Evolutionary conservation across 2,113 vertebrate species (phyloP), one percentile per base, ranked within the genome.

Genomic region (Petromus typicus): DNA sequence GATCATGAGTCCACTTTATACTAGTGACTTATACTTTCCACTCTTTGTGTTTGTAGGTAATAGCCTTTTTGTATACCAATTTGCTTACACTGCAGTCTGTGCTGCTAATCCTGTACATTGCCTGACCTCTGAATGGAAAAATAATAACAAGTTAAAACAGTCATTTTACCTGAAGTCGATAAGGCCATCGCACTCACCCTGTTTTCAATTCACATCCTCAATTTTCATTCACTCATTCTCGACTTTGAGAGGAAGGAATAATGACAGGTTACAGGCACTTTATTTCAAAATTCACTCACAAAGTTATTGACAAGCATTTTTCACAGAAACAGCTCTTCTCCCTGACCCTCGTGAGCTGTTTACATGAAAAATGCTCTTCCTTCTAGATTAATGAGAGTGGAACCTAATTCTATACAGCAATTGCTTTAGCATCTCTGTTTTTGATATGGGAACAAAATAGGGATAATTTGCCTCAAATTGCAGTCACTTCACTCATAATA

Each of bases 191-290:
- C 99, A 99, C 98, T 99, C 98, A 97, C 98, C 98, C 98, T 98
- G 98, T 98, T 98, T 99, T 99, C 99, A 99, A 99, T 99, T 99
- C 99, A 98, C 99, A 98, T 98, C 98, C 99, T 99, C 99, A 99
- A 99, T 99, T 99, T 99, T 99, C 99, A 99, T 98, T 98, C 99
- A 99, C 99, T 99, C 97, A 97, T 98, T 99, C 98, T 98, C 98
- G 97, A 98, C 99, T 99, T 98, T 89, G 98, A 98, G 98, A 99
- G 98, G 99, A 99, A 99, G 98, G 98, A 99, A 99, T 99, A 99
- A 99, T 99, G 99, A 99, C 98, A 99, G 98, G 98, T 99, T 99
- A 99, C 98, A 98, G 98, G 98, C 98, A 99, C 99, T 99, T 99
- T 98, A 99, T 99, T 99, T 99, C 99, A 99, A 99, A 99, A 99